phyloP scores from a whole-genome alignment of 2,113 vertebrate genomes.

The Epinephelus fuscoguttatus region DNA sequence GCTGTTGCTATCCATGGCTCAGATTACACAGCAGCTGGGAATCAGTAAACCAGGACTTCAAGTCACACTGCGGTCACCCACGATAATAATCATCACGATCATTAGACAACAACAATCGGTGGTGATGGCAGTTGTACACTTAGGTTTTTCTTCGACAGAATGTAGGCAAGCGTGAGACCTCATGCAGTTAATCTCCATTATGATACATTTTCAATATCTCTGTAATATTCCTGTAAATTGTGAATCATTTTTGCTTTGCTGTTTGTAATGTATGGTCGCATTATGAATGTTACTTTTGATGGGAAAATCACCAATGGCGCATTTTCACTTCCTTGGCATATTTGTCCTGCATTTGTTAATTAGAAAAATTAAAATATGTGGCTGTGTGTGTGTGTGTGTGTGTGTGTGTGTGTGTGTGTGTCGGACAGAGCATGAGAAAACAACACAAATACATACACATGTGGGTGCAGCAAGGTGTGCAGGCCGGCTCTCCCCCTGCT shows the following conservation, averaged over 20 bases:
- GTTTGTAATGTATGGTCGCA: background rate
- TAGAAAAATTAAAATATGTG: no score
- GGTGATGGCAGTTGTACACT: slow-evolving; percentile 5
- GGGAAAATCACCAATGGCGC: background rate
- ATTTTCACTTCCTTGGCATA: background rate
- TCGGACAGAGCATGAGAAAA: background rate
- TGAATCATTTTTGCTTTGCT: background rate
- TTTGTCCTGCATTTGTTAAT: background rate
- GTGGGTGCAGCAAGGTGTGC: slow-evolving; percentile 19
- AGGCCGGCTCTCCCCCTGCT: slow-evolving; percentile 31
- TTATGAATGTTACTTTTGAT: background rate
- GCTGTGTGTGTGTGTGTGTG: background rate
- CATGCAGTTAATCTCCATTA: background rate
- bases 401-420: background rate
- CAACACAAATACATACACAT: background rate
- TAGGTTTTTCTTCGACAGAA: background rate
- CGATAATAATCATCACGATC: slow-evolving; percentile 76
- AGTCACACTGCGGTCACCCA: slow-evolving; percentile 72
- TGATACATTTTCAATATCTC: background rate
- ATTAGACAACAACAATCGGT: slow-evolving; percentile 53
- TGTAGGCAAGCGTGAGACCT: background rate
- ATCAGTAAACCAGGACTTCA: slow-evolving; percentile 77
- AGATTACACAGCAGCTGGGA: slow-evolving; percentile 83
- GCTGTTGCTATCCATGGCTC: slow-evolving; percentile 81
- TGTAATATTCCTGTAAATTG: background rate